Base-by-base conservation (phyloP, 2,797 vertebrate species). In the Eleutherodactylus coqui region DNA sequence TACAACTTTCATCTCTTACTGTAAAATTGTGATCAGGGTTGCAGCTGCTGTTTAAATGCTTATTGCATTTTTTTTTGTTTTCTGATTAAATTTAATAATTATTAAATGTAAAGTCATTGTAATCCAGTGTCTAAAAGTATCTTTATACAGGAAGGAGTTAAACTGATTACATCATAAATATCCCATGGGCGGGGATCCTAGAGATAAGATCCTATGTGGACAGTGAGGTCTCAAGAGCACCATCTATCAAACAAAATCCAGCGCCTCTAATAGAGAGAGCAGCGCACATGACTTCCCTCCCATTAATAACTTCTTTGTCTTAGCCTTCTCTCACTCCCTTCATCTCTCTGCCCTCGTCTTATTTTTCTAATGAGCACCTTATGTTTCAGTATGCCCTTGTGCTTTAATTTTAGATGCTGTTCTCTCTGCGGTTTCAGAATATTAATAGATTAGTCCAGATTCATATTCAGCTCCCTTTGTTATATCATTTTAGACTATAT, bases 351-450 rank as follows among this genome's bases (percentile, higher is more conserved):
- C 24, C 29, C 14, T 32, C 32, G 36, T 67, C 32, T 19, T 36
- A 36, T 55, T 53, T 55, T 77, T 11, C 47, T 77, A 77, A 77
- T 53, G 75, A 77, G 75, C 75, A 36, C 75, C 36, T 77, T 49
- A 21, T 55, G 75, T 55, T 77, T 77, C 29, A 34, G 1, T 34
- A 21, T 76, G 47, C 19, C 62, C 73, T 76, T 19, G 49, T 77
- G 47, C 9, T 21, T 47, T 77, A 53, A 77, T 55, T 55, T 77
- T 77, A 38, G 49, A 49, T 53, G 49, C 32, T 36, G 34, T 55
- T 53, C 75, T 77, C 32, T 77, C 32, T 36, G 29, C 32, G 24
- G 49, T 77, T 77, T 55, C 17, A 21, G 75, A 77, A 77, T 77
- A 77, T 53, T 53, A 77, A 53, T 38, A 55, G 4, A 55, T 11